Base-by-base conservation (phyloP, 2,888 invertebrate genomes). In the Melanotus villosus region DNA sequence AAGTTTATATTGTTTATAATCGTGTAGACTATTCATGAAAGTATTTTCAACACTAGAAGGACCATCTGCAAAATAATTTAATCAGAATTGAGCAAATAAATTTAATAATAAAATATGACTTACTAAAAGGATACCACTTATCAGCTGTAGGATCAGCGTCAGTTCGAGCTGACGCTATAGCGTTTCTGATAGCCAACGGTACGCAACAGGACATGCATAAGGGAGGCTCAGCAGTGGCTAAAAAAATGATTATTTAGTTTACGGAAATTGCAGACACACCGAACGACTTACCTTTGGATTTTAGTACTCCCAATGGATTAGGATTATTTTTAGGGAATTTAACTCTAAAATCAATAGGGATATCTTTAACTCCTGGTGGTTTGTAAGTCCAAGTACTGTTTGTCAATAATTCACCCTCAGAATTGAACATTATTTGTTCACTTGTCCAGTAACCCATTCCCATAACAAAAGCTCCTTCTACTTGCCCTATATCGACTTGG, bases 381-480 rank as follows among this genome's bases (percentile, higher is more conserved):
- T 93, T 93, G 78, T 94, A 94, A 54, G 88, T 92, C 95, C 95
- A 96, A 1, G 95, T 94, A 57, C 93, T 88, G 76, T 91, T 89
- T 0, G 94, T 94, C 4, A 92, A 85, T 2, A 93, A 81, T 74
- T 88, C 86, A 0, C 94, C 95, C 9, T 89, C 90, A 6, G 79
- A 65, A 10, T 87, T 85, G 73, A 92, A 90, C 67, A 90, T 91
- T 18, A 92, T 80, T 73, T 92, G 89, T 78, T 95, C 95, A 0
- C 88, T 88, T 0, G 93, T 91, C 89, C 91, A 93, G 77, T 92
- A 93, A 1, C 96, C 96, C 6, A 81, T 54, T 36, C 83, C 84
- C 83, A 84, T 83, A 1, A 83, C 74, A 69, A 93, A 93, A 0
- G 93, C 93, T 0, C 94, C 95, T 84, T 93, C 93, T 10, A 92